Evolutionary conservation across 1,140 invertebrate species (phyloP), one percentile per base, ranked within the genome.

Genomic region (Brachionus asplanchnoidis): DNA sequence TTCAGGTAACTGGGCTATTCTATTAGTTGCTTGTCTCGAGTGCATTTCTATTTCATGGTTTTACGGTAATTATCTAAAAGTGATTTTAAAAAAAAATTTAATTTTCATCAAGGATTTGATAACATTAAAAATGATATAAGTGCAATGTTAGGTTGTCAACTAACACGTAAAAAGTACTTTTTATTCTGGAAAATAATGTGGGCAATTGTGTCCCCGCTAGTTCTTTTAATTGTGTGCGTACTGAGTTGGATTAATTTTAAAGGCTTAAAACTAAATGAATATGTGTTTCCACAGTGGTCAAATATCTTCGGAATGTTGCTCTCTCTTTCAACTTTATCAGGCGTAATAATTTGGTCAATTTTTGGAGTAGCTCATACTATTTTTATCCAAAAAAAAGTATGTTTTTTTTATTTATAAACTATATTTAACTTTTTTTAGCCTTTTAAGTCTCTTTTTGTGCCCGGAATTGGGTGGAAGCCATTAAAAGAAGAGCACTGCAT

Each of bases 21-120:
- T 93, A 14, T 92, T 95, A 1, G 93, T 95, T 20, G 90, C 92
- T 14, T 88, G 93, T 32, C 90, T 93, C 83, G 94, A 95, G 90
- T 91, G 93, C 3, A 87, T 93, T 17, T 93, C 93, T 46, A 92
- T 94, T 7, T 90, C 92, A 2, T 95, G 93, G 92, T 92, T 93
- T 32, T 95, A 95, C 88, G 94, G 94, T 79, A 46, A 26, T 42
- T 23, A 36, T 20, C 14, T 17, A 9, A 50, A 12, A 7, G 5
- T 26, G 12, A 36, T 60, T 50, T 50, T 14, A 50, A 50, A 50
- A 50, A 50, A 50, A 12, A 50, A 1, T 3, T 11, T 28, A 28
- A 28, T 28, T 28, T 28, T 28, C 26, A 28, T 28, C 3, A 26
- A 82, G 79, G 80, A 44, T 70, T n/a, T 36, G 50, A 84, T 14